These are phyloP conservation scores for Enteromius fasciolatus DNA, from an alignment of 2,797 vertebrate species.

Conservation along the genomic window DNA sequence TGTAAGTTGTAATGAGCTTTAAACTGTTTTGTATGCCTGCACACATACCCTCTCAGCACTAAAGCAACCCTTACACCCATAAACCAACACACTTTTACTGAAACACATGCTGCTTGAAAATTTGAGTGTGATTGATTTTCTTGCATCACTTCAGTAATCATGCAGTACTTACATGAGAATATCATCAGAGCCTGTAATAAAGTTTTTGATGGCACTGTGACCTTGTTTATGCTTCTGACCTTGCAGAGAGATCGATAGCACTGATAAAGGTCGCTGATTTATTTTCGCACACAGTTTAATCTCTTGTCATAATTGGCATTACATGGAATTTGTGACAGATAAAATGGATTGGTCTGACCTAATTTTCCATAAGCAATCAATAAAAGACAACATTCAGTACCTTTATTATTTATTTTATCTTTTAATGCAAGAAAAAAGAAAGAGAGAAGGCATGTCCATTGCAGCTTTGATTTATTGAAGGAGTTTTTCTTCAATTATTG, in stretches of 20 bases:
- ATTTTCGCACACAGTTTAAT: constrained; percentile 33
- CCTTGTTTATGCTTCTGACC: constrained; percentile 22
- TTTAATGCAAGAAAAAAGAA: not conserved
- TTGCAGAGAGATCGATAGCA: constrained; percentile 10
- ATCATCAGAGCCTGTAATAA: not conserved
- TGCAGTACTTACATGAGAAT: not conserved
- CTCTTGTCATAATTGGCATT: constrained; percentile 36
- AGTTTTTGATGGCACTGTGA: constrained; percentile 1
- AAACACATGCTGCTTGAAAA: constrained; percentile 1
- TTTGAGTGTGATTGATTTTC: not conserved
- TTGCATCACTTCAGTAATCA: not conserved
- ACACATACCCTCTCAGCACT: not conserved
- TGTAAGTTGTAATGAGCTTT: constrained; percentile 49
- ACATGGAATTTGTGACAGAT: constrained; percentile 16
- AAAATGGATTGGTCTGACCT: constrained; percentile 32
- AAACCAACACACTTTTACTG: not conserved
- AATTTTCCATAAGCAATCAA: constrained; percentile 36
- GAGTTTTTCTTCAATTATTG: not conserved
- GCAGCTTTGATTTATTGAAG: constrained; percentile 1
- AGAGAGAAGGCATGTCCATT: not conserved
- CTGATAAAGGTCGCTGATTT: constrained; percentile 30
- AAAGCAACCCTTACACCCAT: not conserved
- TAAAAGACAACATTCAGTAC: constrained; percentile 12
- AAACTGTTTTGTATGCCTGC: not conserved
- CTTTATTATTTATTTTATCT: too few species aligned